Evolutionary conservation across 2,797 vertebrate species (phyloP).

Genomic region (Gambusia yucatana): DNA sequence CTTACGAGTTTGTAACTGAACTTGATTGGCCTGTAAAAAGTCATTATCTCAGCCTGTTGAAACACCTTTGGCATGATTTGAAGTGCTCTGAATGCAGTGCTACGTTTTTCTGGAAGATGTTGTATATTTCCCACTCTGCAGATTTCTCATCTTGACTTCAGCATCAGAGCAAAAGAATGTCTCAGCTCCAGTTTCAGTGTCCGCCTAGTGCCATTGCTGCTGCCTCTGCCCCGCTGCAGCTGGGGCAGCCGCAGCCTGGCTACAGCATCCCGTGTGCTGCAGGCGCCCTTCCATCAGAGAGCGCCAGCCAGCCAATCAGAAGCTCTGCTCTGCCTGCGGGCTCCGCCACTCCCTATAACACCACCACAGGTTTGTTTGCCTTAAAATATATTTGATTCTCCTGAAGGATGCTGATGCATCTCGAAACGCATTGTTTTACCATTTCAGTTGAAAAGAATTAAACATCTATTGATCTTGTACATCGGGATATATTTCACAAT

Average conservation of each 20-base stretch:
- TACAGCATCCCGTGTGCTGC: slow-evolving; percentile 92
- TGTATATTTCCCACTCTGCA: slow-evolving; percentile 50
- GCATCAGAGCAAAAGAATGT: slow-evolving; percentile 82
- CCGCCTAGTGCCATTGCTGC: slow-evolving; percentile 85
- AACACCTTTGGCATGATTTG: neutral
- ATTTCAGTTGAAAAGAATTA: neutral
- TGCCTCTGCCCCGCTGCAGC: slow-evolving; percentile 72
- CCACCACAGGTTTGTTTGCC: slow-evolving; percentile 87
- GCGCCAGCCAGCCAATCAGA: slow-evolving; percentile 93
- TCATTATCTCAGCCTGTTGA: neutral
- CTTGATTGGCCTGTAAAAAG: neutral
- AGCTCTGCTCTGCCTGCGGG: slow-evolving; percentile 93
- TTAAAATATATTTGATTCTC: neutral
- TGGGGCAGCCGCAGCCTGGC: slow-evolving; percentile 87
- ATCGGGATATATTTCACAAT: neutral
- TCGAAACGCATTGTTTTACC: neutral
- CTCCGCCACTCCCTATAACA: slow-evolving; percentile 89
- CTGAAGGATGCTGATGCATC: neutral
- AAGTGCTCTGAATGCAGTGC: neutral
- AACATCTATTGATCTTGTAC: neutral
- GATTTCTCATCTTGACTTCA: slow-evolving; percentile 72
- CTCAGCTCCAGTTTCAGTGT: slow-evolving; percentile 95
- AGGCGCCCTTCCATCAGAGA: slow-evolving; percentile 92
- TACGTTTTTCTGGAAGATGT: neutral
- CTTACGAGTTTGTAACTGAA: neutral